Percentiles rank a stretch among this genome's conserved stretches.
phyloP scores from a whole-genome alignment of 2,113 vertebrate species.

The Pionites leucogaster region DNA sequence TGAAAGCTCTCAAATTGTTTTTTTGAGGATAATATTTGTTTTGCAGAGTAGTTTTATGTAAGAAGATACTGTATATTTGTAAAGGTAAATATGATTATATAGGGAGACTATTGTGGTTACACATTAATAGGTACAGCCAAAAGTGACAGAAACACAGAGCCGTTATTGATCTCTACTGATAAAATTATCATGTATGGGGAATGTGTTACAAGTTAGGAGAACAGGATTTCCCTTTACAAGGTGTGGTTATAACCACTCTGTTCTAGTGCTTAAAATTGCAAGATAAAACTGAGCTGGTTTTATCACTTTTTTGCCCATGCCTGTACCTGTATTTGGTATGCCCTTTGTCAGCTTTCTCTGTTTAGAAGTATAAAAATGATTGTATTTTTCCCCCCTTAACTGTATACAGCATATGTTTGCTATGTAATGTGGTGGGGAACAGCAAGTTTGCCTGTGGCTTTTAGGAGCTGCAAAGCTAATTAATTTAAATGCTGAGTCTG shows the following conservation, averaged over 20 bases:
- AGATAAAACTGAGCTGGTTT: not conserved
- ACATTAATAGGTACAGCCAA: not conserved
- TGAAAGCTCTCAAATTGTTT: rapidly evolving
- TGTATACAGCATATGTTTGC: not conserved
- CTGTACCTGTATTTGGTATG: not conserved
- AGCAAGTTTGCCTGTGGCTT: not conserved
- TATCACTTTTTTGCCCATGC: not conserved
- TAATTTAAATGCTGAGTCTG: not conserved
- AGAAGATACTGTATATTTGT: not conserved
- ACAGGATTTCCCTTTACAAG: not conserved
- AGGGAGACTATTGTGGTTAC: not conserved
- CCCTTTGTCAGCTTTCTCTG: not conserved
- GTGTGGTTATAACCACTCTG: not conserved
- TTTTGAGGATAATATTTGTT: not conserved
- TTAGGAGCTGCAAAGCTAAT: not conserved
- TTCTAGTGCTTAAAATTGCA: not conserved
- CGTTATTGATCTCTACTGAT: not conserved
- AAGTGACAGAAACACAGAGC: not conserved
- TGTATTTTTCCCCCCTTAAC: not conserved
- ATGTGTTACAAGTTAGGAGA: not conserved
- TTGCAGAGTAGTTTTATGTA: not conserved
- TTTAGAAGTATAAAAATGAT: not conserved
- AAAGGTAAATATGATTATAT: not conserved
- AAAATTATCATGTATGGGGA: not conserved
- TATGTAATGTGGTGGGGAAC: not conserved